A percentile compares a stretch with the other conserved stretches of the same genome.
Conservation (phyloP, 2,797 vertebrate genomes). For the Sternotherus odoratus region DNA sequence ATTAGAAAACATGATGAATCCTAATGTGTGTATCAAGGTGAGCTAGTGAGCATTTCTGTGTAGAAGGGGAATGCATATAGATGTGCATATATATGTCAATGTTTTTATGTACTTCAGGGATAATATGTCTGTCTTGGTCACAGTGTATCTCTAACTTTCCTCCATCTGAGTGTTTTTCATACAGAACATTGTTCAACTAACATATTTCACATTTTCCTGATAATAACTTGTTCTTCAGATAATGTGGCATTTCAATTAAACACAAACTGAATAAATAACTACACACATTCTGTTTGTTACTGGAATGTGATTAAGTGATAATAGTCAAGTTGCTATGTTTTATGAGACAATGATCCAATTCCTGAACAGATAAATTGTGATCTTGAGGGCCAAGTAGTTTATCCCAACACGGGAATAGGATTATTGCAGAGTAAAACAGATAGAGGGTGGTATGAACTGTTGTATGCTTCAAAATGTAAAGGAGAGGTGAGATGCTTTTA, state of each 20-base stretch:
- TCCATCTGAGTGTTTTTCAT: not conserved
- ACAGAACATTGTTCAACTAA: not conserved
- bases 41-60: not conserved
- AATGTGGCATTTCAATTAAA: not conserved
- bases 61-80: no score
- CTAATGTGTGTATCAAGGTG: not conserved
- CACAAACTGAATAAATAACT: not conserved
- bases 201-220: constrained; percentile 5
- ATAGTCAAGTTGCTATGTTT: not conserved
- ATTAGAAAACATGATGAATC: not conserved
- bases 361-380: not conserved
- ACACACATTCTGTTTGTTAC: not conserved
- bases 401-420: not conserved
- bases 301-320: not conserved
- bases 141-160: not conserved
- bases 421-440: constrained; percentile 2
- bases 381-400: not conserved
- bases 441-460: not conserved
- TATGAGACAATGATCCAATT: not conserved
- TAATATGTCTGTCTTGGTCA: not conserved
- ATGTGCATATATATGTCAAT: no score
- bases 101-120: not conserved
- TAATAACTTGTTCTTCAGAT: not conserved
- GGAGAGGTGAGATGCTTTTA: not conserved
- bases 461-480: not conserved